Base-by-base conservation (phyloP, 2,113 vertebrate genomes). In the Tiliqua scincoides region DNA sequence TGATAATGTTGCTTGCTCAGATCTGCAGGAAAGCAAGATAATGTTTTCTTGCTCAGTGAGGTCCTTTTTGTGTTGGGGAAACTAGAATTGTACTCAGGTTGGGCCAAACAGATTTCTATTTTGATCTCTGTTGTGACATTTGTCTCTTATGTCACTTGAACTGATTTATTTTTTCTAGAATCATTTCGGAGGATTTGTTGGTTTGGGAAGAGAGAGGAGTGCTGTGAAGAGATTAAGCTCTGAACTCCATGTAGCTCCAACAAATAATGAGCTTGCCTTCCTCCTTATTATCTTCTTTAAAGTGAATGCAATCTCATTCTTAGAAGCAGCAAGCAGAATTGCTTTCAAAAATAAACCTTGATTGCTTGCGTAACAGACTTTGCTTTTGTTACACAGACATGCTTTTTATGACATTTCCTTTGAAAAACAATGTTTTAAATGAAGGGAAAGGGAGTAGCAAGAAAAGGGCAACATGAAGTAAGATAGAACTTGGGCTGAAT, bases 381-480 rank as follows among this genome's bases (percentile, higher is more conserved):
- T 87, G 82, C 87, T 90, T 88, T 88, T 87, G 52, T 89, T 85
- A 87, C 85, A 79, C 70, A 57, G 52, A 70, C 32, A 59, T 40
- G 18, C 32, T 85, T 89, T 90, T 83, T 80, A 73, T 83, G 82
- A 40, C 35, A 35, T 88, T 94, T 94, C 91, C 92, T 92, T 91
- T 89, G 86, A 89, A 93, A 93, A 91, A 88, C 89, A 92, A 70
- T 79, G 17, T 72, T n/a, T 73, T 52, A 88, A 94, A 91, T 93
- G 79, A 91, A 90, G 80, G 82, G 72, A 92, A 94, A 91, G n/a
- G 68, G 84, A 91, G 63, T 83, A 77, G 5, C 11, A 70, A 89
- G 77, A 81, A 89, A 91, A 72, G 40, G 10, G 20, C 81, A 43
- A 84, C 90, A 91, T 84, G 74, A 71, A 2, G 79, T 88, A 89